Conservation (phyloP, 2,888 invertebrate species). For the Myopa testacea region DNA sequence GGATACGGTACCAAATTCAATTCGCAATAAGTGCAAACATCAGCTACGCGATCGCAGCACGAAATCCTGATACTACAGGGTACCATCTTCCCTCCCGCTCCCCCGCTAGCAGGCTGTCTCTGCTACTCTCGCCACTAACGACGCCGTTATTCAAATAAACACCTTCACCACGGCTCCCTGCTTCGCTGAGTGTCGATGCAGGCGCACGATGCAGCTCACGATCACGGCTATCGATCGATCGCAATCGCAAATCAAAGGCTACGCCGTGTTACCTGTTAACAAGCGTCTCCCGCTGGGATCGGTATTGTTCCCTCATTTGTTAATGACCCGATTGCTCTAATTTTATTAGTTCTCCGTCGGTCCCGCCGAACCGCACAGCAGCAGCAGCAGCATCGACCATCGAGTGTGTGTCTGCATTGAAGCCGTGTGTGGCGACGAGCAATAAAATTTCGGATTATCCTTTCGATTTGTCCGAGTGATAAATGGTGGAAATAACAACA, state of each 20-base stretch:
- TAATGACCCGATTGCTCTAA: constrained; percentile 42
- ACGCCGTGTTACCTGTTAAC: constrained; percentile 30
- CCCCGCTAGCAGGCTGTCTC: background rate
- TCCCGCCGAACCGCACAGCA: background rate
- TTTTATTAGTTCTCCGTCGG: constrained; percentile 22
- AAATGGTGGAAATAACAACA: background rate
- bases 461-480: constrained; percentile 37
- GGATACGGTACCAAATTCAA: background rate
- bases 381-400: background rate
- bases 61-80: background rate
- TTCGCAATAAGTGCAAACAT: constrained; percentile 16
- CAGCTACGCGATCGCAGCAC: background rate
- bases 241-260: background rate
- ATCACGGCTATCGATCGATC: constrained; percentile 22
- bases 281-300: constrained; percentile 34
- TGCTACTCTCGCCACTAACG: background rate
- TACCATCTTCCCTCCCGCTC: background rate
- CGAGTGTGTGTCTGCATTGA: no score
- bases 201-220: constrained; percentile 7
- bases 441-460: constrained; percentile 33
- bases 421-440: background rate
- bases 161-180: constrained; percentile 28
- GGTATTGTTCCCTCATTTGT: constrained; percentile 29
- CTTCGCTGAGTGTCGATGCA: background rate
- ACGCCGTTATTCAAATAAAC: constrained; percentile 39